These are phyloP conservation scores for Watsonalla binaria DNA, from an alignment of 2,888 invertebrate genomes.

Conservation along the genomic window DNA sequence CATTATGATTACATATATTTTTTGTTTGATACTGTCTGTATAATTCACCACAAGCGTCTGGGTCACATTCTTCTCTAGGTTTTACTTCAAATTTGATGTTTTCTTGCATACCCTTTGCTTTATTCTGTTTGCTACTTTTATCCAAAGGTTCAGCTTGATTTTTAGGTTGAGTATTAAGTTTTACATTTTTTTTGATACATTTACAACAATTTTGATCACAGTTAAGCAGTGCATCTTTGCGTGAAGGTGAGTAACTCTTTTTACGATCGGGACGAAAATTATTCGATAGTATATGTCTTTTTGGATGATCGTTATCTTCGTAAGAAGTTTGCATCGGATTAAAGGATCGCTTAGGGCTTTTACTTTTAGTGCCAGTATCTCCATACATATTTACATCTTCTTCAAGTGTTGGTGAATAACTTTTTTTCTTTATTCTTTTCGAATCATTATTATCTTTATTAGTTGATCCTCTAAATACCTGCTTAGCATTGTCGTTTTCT, in stretches of 20 bases:
- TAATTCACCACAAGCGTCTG: not conserved
- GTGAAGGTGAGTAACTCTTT: not conserved
- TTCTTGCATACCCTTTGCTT: not conserved
- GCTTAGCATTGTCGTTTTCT: not conserved
- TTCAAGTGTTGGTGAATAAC: not conserved
- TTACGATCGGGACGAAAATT: not conserved
- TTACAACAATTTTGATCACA: not conserved
- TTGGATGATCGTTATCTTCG: not conserved
- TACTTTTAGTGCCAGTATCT: not conserved
- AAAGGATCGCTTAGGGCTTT: not conserved
- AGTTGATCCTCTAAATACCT: not conserved
- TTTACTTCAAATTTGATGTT: constrained; percentile 2
- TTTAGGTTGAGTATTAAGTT: not conserved
- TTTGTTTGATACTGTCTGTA: not conserved
- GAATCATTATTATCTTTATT: not conserved
- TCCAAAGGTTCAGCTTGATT: not conserved
- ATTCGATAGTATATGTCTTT: not conserved
- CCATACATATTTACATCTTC: not conserved
- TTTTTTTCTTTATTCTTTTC: not conserved
- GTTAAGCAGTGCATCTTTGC: not conserved
- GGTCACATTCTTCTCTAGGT: not conserved
- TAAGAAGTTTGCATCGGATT: not conserved
- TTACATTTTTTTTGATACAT: not conserved
- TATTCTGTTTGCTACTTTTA: constrained; percentile 13
- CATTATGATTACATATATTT: not conserved